phyloP scores from a whole-genome alignment of 2,888 invertebrate species.

The Serrognathus titanus region DNA sequence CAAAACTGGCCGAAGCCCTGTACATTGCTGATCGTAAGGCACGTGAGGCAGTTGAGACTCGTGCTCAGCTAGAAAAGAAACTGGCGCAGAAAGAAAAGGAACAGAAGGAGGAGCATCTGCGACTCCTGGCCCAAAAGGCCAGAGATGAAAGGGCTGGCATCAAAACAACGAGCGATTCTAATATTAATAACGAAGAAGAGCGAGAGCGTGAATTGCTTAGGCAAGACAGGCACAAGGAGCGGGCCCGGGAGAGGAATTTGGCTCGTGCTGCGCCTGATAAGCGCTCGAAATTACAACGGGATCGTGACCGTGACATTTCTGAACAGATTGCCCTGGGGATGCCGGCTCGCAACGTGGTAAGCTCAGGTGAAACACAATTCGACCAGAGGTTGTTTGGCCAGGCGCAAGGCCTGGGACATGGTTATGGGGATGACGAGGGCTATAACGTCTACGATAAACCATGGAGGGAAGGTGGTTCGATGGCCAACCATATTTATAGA shows the following conservation, averaged over 20 bases:
- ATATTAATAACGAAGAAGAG: conserved; percentile 65
- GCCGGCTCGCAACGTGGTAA: conserved; percentile 72
- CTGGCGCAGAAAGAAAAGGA: conserved; percentile 97
- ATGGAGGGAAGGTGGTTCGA: conserved; percentile 86
- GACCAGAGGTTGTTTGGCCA: conserved; percentile 96
- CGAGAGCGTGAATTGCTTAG: conserved; percentile 83
- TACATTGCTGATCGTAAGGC: conserved; percentile 97
- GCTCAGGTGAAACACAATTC: conserved; percentile 78
- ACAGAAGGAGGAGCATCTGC: conserved; percentile 92
- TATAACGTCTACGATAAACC: conserved; percentile 99
- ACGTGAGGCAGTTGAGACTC: conserved; percentile 93
- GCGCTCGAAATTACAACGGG: conserved; percentile 79
- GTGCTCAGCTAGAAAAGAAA: conserved; percentile 94
- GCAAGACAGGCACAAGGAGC: conserved; percentile 84
- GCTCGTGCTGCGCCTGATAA: conserved; percentile 94
- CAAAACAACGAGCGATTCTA: conserved; percentile 50
- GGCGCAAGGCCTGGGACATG: conserved; percentile 72
- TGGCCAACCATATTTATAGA: conserved; percentile 87
- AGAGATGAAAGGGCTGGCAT: conserved; percentile 92
- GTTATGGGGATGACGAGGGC: conserved; percentile 94
- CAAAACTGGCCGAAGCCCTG: conserved; percentile 94
- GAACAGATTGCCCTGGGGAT: conserved; percentile 97
- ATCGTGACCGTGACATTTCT: conserved; percentile 94
- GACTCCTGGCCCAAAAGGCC: conserved; percentile 91
- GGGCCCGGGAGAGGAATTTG: conserved; percentile 89